These are phyloP conservation scores for Mylabris phalerata DNA, from an alignment of 1,140 invertebrate genomes.

Conservation along the genomic window DNA sequence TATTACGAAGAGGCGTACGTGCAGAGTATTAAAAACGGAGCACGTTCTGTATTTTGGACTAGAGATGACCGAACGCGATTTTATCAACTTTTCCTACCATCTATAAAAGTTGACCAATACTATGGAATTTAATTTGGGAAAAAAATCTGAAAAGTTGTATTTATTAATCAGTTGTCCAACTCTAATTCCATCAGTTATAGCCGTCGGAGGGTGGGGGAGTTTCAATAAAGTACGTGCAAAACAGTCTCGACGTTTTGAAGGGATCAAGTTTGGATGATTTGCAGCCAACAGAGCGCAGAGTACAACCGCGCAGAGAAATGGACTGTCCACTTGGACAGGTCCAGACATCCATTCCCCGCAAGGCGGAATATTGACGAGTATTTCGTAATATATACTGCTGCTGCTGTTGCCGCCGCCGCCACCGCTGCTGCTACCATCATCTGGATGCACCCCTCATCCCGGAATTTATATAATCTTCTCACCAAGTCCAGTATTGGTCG, in stretches of 20 bases:
- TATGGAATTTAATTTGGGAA: too few relatives aligned
- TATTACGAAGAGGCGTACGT: conserved; percentile 29
- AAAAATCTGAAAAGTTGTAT: too few relatives aligned
- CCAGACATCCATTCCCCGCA: conserved; percentile 8
- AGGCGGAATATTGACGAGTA: conserved; percentile 37
- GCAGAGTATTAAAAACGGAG: conserved; percentile 32
- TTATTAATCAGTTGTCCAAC: too few relatives aligned
- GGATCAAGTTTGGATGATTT: conserved; percentile 31
- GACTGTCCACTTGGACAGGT: conserved; percentile 32
- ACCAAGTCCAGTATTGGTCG: conserved; percentile 34
- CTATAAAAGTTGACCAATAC: too few relatives aligned
- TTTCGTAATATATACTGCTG: conserved; percentile 6
- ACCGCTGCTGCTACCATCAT: conserved; percentile 1
- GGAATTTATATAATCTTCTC: conserved; percentile 40
- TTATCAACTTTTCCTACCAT: background rate
- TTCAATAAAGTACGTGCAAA: background rate
- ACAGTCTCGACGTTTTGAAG: conserved; percentile 10
- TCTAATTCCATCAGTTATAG: too few relatives aligned
- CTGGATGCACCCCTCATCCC: conserved; percentile 24
- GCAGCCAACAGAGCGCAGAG: conserved; percentile 24
- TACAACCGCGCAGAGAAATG: conserved; percentile 30
- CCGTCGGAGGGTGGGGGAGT: too few relatives aligned
- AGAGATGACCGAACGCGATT: conserved; percentile 15
- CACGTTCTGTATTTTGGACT: conserved; percentile 20
- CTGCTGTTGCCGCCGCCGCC: conserved; percentile 1